These are phyloP conservation scores for Aleiodes alternator DNA, from an alignment of 2,888 invertebrate genomes.

Conservation along the genomic window DNA sequence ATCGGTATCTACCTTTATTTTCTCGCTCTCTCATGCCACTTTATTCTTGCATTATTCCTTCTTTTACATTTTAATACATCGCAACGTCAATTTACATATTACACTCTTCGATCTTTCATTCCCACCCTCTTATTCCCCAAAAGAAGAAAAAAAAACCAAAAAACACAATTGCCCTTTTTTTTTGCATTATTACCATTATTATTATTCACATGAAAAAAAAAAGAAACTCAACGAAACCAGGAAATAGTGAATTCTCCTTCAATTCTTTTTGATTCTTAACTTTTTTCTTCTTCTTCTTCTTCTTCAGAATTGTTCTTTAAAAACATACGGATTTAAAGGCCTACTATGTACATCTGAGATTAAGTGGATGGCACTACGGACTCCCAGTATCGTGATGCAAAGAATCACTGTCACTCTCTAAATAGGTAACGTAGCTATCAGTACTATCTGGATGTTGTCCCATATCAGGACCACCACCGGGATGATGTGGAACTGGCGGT, in stretches of 20 bases:
- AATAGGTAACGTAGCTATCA: conserved; percentile 94
- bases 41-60: not conserved
- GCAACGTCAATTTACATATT: conserved; percentile 37
- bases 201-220: not conserved
- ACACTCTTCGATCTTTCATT: conserved; percentile 20
- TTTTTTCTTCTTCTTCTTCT: not conserved
- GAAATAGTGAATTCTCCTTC: not conserved
- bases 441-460: conserved; percentile 85
- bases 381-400: conserved; percentile 78
- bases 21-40: not conserved
- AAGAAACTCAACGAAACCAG: not conserved
- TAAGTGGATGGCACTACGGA: conserved; percentile 75
- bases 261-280: conserved; percentile 9
- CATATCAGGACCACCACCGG: conserved; percentile 76
- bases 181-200: conserved; percentile 10
- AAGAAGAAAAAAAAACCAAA: conserved; percentile 24
- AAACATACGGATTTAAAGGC: conserved; percentile 1
- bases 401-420: conserved; percentile 87
- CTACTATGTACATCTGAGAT: conserved; percentile 63
- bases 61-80: conserved; percentile 27
- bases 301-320: not conserved
- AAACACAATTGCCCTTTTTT: conserved; percentile 1
- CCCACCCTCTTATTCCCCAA: not conserved
- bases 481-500: conserved; percentile 68
- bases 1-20: conserved; percentile 39